phyloP scores from a whole-genome alignment of 2,113 vertebrate species.

The Xenopus laevis region DNA sequence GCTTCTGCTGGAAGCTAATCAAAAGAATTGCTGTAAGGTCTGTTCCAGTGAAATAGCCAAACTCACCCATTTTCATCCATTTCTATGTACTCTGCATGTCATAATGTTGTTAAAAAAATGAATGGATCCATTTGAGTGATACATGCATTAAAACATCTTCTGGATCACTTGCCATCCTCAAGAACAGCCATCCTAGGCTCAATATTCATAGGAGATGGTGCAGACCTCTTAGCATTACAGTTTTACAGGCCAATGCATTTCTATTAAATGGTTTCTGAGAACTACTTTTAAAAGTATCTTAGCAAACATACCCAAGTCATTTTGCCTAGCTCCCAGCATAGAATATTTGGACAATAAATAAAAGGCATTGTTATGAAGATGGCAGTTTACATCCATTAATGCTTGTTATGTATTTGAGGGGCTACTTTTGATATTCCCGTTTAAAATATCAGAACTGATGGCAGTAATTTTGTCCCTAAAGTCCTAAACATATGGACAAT shows the following conservation, averaged over 20 bases:
- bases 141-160: constrained; percentile 48
- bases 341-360: constrained; percentile 49
- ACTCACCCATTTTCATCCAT: neutral
- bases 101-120: constrained; percentile 35
- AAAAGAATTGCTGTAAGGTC: constrained; percentile 5
- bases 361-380: constrained; percentile 44
- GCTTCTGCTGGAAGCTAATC: constrained; percentile 28
- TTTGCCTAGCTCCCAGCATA: constrained; percentile 49
- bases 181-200: constrained; percentile 37
- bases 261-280: constrained; percentile 49
- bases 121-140: constrained; percentile 44
- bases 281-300: constrained; percentile 57
- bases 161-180: constrained; percentile 46
- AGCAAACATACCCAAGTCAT: constrained; percentile 52
- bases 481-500: too few relatives aligned
- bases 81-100: constrained; percentile 41
- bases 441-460: too few relatives aligned
- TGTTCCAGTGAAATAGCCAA: constrained; percentile 31
- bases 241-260: constrained; percentile 64
- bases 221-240: constrained; percentile 42
- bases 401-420: too few relatives aligned
- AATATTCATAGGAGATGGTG: constrained; percentile 48
- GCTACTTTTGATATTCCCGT: too few relatives aligned
- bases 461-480: too few relatives aligned
- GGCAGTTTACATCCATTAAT: neutral